Evolutionary conservation across 2,113 vertebrate species (phyloP), one percentile per base, ranked within the genome.

Genomic region (Anthoscopus minutus): DNA sequence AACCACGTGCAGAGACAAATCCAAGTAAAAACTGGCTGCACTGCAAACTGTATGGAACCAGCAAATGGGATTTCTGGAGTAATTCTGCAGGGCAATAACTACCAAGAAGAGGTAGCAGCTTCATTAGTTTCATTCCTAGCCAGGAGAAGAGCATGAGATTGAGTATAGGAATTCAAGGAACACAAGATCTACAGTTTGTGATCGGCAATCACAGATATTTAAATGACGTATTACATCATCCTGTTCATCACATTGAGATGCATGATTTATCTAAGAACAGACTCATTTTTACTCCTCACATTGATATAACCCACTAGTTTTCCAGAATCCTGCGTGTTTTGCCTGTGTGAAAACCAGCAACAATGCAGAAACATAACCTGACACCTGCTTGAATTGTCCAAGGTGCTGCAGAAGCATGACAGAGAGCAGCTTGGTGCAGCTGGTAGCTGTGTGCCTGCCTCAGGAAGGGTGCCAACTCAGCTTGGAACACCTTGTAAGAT

Each of bases 1-100:
- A 92, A 85, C 47, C 90, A 85, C 8, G 16, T 87, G 74, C 80
- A 62, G 89, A 92, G 79, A 92, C 33, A 88, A 92, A 96, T 69
- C 66, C 71, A 90, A 93, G 70, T 18, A 58, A 83, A 80, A 95
- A 89, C 0, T 93, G 82, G 62, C 85, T 93, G 80, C 85, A 44
- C 21, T 30, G 58, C 86, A 86, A 80, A 86, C 72, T 77, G 31
- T 37, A 65, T 15, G 45, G 87, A 87, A 82, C 30, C 61, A 89
- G 69, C 30, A 90, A 86, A 66, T 0, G 0, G 69, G 47, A 95
- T 77, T 82, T 62, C 71, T 89, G 80, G 45, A 79, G 37, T 19
- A n/a, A 67, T 51, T 78, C 73, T 87, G 47, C 42, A 74, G 81
- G 58, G 45, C 56, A 92, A 14, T n/a, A 82, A 62, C 50, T 81